Percentiles rank a stretch among this genome's conserved stretches.
Evolutionary conservation across 2,797 vertebrate species (phyloP).

Genomic region (Orientallactaga sibirica): DNA sequence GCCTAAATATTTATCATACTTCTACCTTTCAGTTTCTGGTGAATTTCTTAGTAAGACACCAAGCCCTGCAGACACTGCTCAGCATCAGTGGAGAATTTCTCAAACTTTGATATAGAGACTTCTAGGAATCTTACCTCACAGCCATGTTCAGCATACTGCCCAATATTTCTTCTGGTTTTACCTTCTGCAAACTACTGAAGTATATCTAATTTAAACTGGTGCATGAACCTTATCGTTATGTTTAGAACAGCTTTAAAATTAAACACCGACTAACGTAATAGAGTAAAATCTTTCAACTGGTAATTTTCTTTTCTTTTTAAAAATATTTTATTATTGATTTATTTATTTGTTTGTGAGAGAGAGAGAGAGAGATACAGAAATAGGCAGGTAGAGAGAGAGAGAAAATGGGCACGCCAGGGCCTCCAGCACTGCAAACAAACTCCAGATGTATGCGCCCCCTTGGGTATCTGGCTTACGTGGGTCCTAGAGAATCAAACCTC

Average conservation of each 20-base stretch:
- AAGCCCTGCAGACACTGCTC: background rate
- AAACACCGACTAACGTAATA: background rate
- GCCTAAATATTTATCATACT: background rate
- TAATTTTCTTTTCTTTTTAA: background rate
- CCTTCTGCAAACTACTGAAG: too few relatives aligned
- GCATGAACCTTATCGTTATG: background rate
- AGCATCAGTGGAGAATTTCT: background rate
- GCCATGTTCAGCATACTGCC: background rate
- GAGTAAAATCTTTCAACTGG: background rate
- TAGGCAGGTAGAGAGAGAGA: too few relatives aligned
- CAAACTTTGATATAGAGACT: background rate
- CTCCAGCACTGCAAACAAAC: too few relatives aligned
- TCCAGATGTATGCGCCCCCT: too few relatives aligned
- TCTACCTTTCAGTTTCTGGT: background rate
- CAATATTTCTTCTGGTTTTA: background rate
- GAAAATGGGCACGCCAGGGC: too few relatives aligned
- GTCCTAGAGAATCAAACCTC: too few relatives aligned
- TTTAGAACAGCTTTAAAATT: background rate
- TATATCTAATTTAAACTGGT: background rate
- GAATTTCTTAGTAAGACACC: background rate
- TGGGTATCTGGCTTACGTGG: too few relatives aligned
- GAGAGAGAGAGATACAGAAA: too few relatives aligned
- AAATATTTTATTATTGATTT: too few relatives aligned
- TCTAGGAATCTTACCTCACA: background rate
- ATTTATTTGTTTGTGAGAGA: too few relatives aligned